Base-by-base conservation (phyloP, 2,888 invertebrate species). In the Gymnoscelis rufifasciata region DNA sequence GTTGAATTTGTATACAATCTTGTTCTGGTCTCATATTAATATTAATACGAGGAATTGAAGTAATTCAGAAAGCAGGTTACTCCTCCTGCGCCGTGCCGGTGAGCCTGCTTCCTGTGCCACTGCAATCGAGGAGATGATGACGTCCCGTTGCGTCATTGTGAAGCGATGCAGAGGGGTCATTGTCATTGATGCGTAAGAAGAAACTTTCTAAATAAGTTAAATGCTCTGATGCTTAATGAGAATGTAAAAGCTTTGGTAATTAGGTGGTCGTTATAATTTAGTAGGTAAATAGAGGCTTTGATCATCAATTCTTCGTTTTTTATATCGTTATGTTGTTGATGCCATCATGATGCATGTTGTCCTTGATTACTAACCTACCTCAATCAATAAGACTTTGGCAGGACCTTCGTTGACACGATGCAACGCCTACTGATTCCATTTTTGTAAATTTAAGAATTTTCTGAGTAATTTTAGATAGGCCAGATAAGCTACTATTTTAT, bases 161-260 rank as follows among this genome's bases (percentile, higher is more conserved):
- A 51, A 64, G 59, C 63, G 62, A 59, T 63, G 64, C 60, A 57
- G 57, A 51, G 62, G 64, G 70, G 70, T 70, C 70, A 70, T 70
- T 70, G 70, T 69, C 68, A 65, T 60, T 56, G 61, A 60, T 56
- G 62, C 61, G 61, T 64, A 66, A 63, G 60, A 66, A 63, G 60
- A 56, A 56, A 58, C 51, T 54, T 52, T 54, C 51, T 56, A 51
- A 52, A 47, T 57, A 52, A 41, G 48, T 50, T 33, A 30, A 54
- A 48, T 57, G 38, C 38, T 38, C 10, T 51, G 37, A 47, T 35
- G 24, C 29, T 40, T 41, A 45, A 47, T 44, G 38, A 41, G 41
- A 28, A 40, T 28, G 36, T 39, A 19, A 53, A 43, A 28, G 36
- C 38, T 19, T 35, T 19, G 7, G 10, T 43, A 31, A 50, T 36